Conservation (phyloP, 2,888 invertebrate genomes). For the Platycheirus rosarum region DNA sequence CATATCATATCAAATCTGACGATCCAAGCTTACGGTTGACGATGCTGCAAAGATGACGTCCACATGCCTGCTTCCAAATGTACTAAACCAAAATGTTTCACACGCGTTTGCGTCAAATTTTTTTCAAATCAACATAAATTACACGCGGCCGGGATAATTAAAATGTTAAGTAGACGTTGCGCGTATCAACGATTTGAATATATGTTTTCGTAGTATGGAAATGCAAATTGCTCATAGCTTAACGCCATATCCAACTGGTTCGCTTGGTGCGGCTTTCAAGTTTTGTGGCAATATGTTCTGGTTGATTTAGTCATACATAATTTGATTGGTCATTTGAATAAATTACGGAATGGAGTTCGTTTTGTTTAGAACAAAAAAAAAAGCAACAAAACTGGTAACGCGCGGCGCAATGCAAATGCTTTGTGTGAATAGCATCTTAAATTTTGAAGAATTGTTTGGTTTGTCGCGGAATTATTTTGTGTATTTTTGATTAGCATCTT, state of each 20-base stretch:
- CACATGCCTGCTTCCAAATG: too few species aligned
- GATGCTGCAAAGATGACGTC: too few species aligned
- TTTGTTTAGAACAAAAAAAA: too few species aligned
- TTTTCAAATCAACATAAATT: slow-evolving; percentile 7
- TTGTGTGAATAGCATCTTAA: too few species aligned
- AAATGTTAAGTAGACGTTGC: background rate
- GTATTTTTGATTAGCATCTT: slow-evolving; percentile 9
- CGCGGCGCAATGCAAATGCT: too few species aligned
- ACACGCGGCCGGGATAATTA: slow-evolving; percentile 9
- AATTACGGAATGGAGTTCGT: slow-evolving; percentile 9
- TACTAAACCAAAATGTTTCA: too few species aligned
- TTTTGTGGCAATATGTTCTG: background rate
- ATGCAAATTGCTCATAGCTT: background rate
- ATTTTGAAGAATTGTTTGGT: slow-evolving; percentile 4
- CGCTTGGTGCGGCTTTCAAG: slow-evolving; percentile 1
- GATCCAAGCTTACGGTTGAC: too few species aligned
- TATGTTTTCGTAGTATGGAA: background rate
- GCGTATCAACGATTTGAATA: background rate
- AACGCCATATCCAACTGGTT: slow-evolving; percentile 20
- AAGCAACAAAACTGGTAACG: too few species aligned
- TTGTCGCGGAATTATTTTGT: slow-evolving; percentile 23
- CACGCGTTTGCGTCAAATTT: background rate
- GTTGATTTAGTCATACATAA: slow-evolving; percentile 5
- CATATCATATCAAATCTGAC: too few species aligned
- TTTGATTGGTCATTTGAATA: slow-evolving; percentile 21